These are phyloP conservation scores for Frieseomelitta varia DNA, from an alignment of 1,140 invertebrate genomes.

Conservation along the genomic window DNA sequence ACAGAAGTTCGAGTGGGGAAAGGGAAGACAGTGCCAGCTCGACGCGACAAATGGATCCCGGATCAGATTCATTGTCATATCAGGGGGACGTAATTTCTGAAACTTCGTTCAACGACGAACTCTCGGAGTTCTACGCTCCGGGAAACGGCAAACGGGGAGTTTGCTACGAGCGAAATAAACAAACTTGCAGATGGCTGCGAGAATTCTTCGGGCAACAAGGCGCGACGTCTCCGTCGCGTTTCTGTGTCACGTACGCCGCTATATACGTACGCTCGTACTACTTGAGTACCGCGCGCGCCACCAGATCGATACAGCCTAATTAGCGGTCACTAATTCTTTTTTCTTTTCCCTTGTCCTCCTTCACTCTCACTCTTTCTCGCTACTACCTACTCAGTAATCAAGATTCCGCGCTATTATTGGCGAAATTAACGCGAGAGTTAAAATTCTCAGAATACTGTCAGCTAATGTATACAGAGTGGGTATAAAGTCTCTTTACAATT, in stretches of 20 bases:
- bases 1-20: too few relatives aligned
- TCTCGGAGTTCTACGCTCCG: background rate
- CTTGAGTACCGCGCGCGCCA: background rate
- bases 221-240: background rate
- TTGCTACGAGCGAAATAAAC: background rate
- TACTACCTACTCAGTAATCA: too few relatives aligned
- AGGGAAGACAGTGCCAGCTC: background rate
- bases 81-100: background rate
- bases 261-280: conserved; percentile 29
- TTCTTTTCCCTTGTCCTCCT: background rate
- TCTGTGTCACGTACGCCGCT: conserved; percentile 36
- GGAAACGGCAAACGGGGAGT: background rate
- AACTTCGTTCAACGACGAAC: background rate
- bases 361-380: background rate
- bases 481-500: too few relatives aligned
- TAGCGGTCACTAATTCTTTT: conserved; percentile 27
- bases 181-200: conserved; percentile 11
- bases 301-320: conserved; percentile 42
- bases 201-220: background rate
- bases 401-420: background rate
- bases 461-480: too few relatives aligned
- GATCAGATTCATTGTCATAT: conserved; percentile 10
- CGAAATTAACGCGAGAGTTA: too few relatives aligned
- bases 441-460: too few relatives aligned
- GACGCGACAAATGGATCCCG: background rate